phyloP scores from a whole-genome alignment of 2,888 invertebrate genomes.

The Tipula helvola region DNA sequence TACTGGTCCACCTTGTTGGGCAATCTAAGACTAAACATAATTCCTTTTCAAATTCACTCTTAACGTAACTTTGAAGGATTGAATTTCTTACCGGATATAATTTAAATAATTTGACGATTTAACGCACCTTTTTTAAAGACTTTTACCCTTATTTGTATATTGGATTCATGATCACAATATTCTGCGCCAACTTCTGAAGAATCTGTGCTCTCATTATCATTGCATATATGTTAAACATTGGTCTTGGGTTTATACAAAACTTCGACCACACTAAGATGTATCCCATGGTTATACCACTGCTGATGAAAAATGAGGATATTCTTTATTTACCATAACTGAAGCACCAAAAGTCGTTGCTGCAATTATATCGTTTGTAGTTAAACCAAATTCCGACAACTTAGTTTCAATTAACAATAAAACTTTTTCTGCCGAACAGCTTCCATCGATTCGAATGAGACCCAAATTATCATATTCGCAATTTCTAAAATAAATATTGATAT shows the following conservation, averaged over 20 bases:
- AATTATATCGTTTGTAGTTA: background rate
- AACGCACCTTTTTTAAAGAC: background rate
- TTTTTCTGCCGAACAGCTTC: constrained; percentile 8
- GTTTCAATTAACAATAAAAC: background rate
- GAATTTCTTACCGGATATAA: background rate
- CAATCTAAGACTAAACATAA: constrained; percentile 5
- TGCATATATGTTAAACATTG: background rate
- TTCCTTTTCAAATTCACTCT: background rate
- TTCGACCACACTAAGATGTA: background rate
- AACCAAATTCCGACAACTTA: constrained; percentile 8
- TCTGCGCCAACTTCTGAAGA: too few relatives aligned
- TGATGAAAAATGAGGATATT: constrained; percentile 6
- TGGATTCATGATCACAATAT: too few relatives aligned
- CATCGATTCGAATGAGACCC: too few relatives aligned
- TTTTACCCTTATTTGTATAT: background rate
- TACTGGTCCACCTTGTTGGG: constrained; percentile 5
- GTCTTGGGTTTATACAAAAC: background rate
- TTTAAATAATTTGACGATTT: background rate
- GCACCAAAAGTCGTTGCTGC: constrained; percentile 5
- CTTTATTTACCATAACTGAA: constrained; percentile 9
- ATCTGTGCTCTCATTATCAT: too few relatives aligned
- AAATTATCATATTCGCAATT: too few relatives aligned
- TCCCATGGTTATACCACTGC: background rate
- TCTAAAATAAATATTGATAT: too few relatives aligned
- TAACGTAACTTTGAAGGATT: background rate